These are phyloP conservation scores for Neogobius melanostomus DNA, from an alignment of 2,113 vertebrate species.

Conservation along the genomic window DNA sequence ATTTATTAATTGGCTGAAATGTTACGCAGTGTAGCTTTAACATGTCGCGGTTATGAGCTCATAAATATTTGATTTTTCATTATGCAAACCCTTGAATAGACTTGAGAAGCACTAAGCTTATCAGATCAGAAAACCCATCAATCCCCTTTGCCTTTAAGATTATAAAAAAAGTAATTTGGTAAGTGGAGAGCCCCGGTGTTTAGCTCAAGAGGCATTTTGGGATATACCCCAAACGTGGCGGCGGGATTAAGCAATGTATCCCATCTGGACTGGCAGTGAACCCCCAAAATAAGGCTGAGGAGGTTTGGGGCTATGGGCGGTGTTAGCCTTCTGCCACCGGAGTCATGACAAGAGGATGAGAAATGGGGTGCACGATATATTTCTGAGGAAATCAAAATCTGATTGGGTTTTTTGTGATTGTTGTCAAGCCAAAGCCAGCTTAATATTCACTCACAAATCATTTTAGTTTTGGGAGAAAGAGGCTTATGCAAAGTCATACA, in stretches of 20 bases:
- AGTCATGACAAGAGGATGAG: neutral
- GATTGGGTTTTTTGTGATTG: too few species aligned
- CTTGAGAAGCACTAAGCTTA: neutral
- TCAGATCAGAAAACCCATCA: neutral
- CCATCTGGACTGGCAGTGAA: conserved; percentile 19
- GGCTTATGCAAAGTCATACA: too few species aligned
- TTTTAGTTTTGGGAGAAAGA: too few species aligned
- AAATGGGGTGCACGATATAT: too few species aligned
- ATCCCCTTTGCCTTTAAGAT: neutral
- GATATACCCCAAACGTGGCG: neutral
- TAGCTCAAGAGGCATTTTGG: neutral
- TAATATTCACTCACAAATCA: too few species aligned
- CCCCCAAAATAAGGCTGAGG: conserved; percentile 3
- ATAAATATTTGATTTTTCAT: too few species aligned
- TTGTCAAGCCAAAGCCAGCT: too few species aligned
- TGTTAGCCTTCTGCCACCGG: neutral
- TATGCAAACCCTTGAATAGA: neutral
- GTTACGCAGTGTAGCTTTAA: too few species aligned
- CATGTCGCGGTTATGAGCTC: too few species aligned
- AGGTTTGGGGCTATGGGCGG: conserved; percentile 7
- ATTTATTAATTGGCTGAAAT: too few species aligned
- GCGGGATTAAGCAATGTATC: conserved; percentile 12
- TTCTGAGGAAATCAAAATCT: too few species aligned
- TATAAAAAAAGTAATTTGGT: conserved; percentile 11
- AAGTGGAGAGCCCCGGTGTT: conserved; percentile 4